phyloP scores from a whole-genome alignment of 1,140 invertebrate genomes.

The Drosophila micromelanica region DNA sequence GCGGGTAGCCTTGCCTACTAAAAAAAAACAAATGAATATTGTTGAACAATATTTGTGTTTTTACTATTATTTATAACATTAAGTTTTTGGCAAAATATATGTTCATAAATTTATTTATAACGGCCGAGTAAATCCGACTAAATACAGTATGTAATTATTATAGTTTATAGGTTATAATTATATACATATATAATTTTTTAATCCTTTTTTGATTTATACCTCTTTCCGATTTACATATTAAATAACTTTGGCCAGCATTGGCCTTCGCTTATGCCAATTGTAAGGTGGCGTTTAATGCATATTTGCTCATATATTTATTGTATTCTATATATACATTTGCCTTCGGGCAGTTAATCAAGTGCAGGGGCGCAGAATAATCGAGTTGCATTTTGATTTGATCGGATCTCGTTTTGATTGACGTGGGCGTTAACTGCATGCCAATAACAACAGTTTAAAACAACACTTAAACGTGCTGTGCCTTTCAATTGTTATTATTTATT shows the following conservation, averaged over 20 bases:
- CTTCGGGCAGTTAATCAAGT: slow-evolving; percentile 24
- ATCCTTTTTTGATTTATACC: not conserved
- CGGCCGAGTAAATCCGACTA: too few species aligned
- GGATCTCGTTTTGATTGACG: slow-evolving; percentile 11
- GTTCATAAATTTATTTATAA: too few species aligned
- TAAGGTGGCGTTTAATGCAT: not conserved
- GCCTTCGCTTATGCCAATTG: slow-evolving; percentile 4
- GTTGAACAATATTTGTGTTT: too few species aligned
- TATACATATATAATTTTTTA: not conserved
- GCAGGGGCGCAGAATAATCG: slow-evolving; percentile 28
- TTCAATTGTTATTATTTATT: slow-evolving; percentile 3
- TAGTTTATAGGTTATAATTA: not conserved
- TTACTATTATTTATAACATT: too few species aligned
- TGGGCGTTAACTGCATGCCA: slow-evolving; percentile 51
- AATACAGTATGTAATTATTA: not conserved
- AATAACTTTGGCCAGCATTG: not conserved
- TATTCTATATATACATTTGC: not conserved
- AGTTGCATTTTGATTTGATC: slow-evolving; percentile 7
- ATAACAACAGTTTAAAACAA: slow-evolving; percentile 13
- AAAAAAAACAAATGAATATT: too few species aligned
- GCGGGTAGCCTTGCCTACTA: too few species aligned
- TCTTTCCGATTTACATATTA: not conserved
- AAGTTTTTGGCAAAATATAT: too few species aligned
- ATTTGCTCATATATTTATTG: not conserved
- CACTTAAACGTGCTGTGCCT: slow-evolving; percentile 8